phyloP scores from a whole-genome alignment of 2,888 invertebrate genomes.

The Atherix ibis region DNA sequence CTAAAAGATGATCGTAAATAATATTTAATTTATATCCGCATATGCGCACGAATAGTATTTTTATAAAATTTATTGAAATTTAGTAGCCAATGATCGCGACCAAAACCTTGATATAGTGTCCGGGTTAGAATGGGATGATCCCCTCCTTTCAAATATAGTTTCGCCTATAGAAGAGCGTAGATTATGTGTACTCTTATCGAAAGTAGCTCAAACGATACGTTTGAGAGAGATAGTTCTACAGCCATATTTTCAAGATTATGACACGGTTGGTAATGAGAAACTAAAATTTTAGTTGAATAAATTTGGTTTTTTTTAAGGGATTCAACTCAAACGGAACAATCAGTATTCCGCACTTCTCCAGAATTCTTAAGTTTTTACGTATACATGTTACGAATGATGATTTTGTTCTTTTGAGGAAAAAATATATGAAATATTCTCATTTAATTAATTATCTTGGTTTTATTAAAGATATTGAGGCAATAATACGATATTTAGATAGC shows the following conservation, averaged over 20 bases:
- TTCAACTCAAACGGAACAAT: conserved; percentile 59
- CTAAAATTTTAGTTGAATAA: not conserved
- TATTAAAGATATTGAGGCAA: conserved; percentile 48
- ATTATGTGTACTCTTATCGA: conserved; percentile 51
- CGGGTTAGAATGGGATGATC: conserved; percentile 53
- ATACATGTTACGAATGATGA: conserved; percentile 54
- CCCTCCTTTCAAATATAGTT: conserved; percentile 47
- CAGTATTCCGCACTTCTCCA: conserved; percentile 59
- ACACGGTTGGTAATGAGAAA: conserved; percentile 18
- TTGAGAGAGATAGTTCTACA: conserved; percentile 44
- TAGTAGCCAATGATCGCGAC: conserved; percentile 29
- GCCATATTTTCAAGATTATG: conserved; percentile 42
- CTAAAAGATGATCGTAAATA: conserved; percentile 36
- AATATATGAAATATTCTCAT: conserved; percentile 60
- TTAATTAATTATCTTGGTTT: conserved; percentile 66
- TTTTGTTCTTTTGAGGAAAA: conserved; percentile 54
- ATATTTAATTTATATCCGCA: too few relatives aligned
- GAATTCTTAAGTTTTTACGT: conserved; percentile 54
- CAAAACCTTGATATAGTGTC: conserved; percentile 26
- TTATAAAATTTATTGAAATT: not conserved
- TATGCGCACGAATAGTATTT: too few relatives aligned
- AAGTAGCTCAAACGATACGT: conserved; percentile 46
- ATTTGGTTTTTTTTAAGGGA: too few relatives aligned
- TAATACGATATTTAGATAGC: conserved; percentile 41
- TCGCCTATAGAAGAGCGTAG: conserved; percentile 49